Evolutionary conservation across 2,113 vertebrate species (phyloP).

Genomic region (Colistium nudipinnis): DNA sequence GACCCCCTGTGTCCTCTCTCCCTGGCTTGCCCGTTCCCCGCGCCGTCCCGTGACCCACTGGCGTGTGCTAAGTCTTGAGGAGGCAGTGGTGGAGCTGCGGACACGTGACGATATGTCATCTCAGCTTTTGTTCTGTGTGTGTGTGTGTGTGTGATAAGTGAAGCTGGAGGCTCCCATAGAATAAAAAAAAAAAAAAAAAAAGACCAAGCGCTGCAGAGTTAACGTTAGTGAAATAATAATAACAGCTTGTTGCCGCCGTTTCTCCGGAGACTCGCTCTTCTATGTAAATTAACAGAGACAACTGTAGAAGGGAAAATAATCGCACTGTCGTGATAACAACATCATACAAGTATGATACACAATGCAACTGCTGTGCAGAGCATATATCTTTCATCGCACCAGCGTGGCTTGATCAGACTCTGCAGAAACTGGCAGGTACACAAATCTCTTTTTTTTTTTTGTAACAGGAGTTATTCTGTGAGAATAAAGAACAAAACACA

Average conservation of each 20-base stretch:
- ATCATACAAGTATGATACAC: conserved; percentile 20
- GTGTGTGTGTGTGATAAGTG: conserved; percentile 26
- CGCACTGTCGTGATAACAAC: conserved; percentile 34
- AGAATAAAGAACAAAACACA: not conserved
- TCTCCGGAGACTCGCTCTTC: conserved; percentile 39
- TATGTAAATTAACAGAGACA: conserved; percentile 59
- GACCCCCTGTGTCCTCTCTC: conserved; percentile 28
- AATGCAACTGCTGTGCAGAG: conserved; percentile 5
- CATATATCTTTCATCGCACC: conserved; percentile 19
- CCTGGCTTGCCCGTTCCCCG: conserved; percentile 34
- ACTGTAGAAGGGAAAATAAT: conserved; percentile 52
- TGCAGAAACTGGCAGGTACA: conserved; percentile 30
- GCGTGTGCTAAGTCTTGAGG: conserved; percentile 25
- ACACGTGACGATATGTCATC: conserved; percentile 44
- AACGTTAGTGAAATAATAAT: conserved; percentile 33
- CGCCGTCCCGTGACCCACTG: conserved; percentile 33
- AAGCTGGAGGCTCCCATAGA: conserved; percentile 19
- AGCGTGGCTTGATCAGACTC: conserved; percentile 16
- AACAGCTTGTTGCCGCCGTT: conserved; percentile 43
- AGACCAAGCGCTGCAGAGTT: conserved; percentile 1
- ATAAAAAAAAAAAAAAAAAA: conserved; percentile 12
- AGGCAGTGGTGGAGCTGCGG: not conserved
- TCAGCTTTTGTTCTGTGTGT: conserved; percentile 26
- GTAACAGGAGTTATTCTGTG: conserved; percentile 31
- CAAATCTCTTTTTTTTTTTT: conserved; percentile 40